Conservation (phyloP, 2,888 invertebrate species). For the Leptopilina syphax region DNA sequence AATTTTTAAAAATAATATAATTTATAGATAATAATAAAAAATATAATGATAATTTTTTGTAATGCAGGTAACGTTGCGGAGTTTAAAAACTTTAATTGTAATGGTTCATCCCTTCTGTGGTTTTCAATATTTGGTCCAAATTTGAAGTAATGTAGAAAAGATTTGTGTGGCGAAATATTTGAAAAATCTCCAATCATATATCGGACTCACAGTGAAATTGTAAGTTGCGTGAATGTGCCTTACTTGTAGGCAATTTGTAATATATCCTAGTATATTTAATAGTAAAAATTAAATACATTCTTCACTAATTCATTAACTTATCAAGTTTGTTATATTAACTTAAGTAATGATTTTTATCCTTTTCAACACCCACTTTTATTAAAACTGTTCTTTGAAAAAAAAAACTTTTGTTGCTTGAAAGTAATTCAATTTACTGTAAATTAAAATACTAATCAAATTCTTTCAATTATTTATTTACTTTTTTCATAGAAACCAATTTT, state of each 20-base stretch:
- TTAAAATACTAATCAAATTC: too few species aligned
- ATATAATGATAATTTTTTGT: background rate
- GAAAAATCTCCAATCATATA: background rate
- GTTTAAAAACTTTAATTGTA: background rate
- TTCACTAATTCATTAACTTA: constrained; percentile 8
- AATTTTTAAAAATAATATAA: too few species aligned
- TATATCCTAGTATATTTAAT: background rate
- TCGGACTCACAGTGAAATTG: background rate
- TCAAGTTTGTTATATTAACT: background rate
- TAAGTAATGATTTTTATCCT: too few species aligned
- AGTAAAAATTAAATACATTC: background rate
- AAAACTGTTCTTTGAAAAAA: background rate
- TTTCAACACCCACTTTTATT: background rate
- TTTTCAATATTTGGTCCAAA: constrained; percentile 3
- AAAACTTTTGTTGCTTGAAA: background rate
- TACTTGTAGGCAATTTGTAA: constrained; percentile 1
- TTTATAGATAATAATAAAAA: background rate
- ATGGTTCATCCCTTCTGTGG: background rate
- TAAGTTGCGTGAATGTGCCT: constrained; percentile 17
- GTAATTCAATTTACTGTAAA: too few species aligned
- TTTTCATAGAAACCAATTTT: too few species aligned
- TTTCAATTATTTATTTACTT: too few species aligned
- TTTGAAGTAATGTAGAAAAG: background rate
- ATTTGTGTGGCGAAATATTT: constrained; percentile 1
- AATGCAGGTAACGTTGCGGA: background rate